Evolutionary conservation across 1,140 invertebrate species (phyloP).

Genomic region (Drosophila murphyi): DNA sequence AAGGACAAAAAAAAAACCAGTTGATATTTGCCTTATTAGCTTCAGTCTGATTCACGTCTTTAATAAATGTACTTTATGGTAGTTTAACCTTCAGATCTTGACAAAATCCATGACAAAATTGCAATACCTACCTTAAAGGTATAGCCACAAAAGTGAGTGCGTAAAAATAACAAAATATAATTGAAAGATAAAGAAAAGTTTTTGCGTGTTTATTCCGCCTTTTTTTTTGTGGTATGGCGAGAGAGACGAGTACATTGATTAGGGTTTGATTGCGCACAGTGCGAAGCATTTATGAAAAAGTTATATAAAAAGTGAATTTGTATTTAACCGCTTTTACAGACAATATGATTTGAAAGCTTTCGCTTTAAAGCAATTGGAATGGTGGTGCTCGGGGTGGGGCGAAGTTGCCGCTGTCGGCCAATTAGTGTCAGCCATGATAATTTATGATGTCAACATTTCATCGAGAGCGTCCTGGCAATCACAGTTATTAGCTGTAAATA

Average conservation of each 20-base stretch:
- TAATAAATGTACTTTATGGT: no score
- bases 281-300: not conserved
- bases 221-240: slow-evolving; percentile 7
- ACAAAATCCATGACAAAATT: not conserved
- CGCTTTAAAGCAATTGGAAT: slow-evolving; percentile 17
- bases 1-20: no score
- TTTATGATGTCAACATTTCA: slow-evolving; percentile 60
- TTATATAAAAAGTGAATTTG: slow-evolving; percentile 11
- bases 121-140: slow-evolving; percentile 1
- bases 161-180: slow-evolving; percentile 14
- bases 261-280: slow-evolving; percentile 37
- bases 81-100: not conserved
- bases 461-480: slow-evolving; percentile 38
- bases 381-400: no score
- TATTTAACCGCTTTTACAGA: not conserved
- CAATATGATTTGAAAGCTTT: slow-evolving; percentile 32
- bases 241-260: slow-evolving; percentile 36
- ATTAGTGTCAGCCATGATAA: slow-evolving; percentile 54
- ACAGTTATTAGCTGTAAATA: slow-evolving; percentile 60
- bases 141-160: not conserved
- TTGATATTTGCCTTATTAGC: no score
- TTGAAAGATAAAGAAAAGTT: slow-evolving; percentile 21
- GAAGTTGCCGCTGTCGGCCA: slow-evolving; percentile 12
- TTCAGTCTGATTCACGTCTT: no score
- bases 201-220: not conserved